Conservation (phyloP, 2,888 invertebrate species). For the Cheilosia impressa region DNA sequence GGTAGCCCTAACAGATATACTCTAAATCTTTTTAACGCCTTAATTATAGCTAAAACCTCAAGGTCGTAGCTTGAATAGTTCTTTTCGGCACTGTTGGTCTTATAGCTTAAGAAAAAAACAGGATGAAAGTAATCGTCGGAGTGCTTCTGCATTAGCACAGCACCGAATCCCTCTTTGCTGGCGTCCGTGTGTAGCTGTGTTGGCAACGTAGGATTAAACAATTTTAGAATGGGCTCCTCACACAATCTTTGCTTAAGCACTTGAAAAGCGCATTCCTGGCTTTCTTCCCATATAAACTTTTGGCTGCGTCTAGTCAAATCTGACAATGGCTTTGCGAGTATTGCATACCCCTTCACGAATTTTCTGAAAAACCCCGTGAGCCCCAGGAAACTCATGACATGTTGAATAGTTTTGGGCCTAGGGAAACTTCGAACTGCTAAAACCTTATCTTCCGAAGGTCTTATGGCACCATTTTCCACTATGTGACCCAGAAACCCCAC, state of each 20-base stretch:
- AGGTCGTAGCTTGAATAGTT: not conserved
- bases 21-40: not conserved
- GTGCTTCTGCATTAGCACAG: not conserved
- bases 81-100: not conserved
- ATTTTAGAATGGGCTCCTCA: not conserved
- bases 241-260: not conserved
- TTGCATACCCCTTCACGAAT: not conserved
- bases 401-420: no score
- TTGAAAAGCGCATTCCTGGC: not conserved
- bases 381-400: no score
- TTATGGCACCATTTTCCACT: not conserved
- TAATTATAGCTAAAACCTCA: not conserved
- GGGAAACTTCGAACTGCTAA: not conserved
- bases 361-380: not conserved
- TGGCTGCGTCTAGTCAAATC: not conserved
- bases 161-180: not conserved
- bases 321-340: not conserved
- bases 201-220: not conserved
- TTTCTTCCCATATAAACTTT: not conserved
- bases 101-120: not conserved
- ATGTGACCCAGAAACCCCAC: not conserved
- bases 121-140: not conserved
- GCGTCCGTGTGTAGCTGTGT: not conserved
- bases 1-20: not conserved
- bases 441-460: not conserved